These are phyloP conservation scores for Peucedramus taeniatus DNA, from an alignment of 2,113 vertebrate genomes.

Conservation along the genomic window DNA sequence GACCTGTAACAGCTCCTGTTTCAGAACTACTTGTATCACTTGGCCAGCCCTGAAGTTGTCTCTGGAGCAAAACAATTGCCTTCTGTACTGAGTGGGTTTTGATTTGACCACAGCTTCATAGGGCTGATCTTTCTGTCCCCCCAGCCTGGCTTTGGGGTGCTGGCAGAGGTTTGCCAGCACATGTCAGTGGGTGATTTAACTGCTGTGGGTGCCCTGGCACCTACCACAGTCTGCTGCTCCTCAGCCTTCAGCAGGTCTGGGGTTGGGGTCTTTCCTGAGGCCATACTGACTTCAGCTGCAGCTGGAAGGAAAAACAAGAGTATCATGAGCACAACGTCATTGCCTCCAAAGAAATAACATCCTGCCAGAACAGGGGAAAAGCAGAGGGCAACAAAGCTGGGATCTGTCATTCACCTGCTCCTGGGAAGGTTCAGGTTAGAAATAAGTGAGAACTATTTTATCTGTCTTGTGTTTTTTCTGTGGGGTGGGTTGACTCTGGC, in stretches of 20 bases:
- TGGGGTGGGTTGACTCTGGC: not conserved
- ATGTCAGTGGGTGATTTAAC: not conserved
- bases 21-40: not conserved
- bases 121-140: not conserved
- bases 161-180: not conserved
- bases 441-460: not conserved
- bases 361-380: not conserved
- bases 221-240: slow-evolving; percentile 41
- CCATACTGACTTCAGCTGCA: slow-evolving; percentile 9
- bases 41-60: not conserved
- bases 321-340: not conserved
- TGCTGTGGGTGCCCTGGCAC: not conserved
- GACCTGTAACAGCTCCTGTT: not conserved
- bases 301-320: not conserved
- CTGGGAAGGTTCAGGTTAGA: not conserved
- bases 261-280: not conserved
- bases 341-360: not conserved
- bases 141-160: not conserved
- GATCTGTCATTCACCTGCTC: not conserved
- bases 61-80: not conserved
- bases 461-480: not conserved
- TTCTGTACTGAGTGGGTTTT: not conserved
- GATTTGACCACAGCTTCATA: not conserved
- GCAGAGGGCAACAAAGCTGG: not conserved
- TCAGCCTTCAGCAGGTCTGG: not conserved